Percentiles rank a stretch among this genome's conserved stretches.
Evolutionary conservation across 2,113 vertebrate genomes (phyloP).

Genomic region (Bubo scandiacus): DNA sequence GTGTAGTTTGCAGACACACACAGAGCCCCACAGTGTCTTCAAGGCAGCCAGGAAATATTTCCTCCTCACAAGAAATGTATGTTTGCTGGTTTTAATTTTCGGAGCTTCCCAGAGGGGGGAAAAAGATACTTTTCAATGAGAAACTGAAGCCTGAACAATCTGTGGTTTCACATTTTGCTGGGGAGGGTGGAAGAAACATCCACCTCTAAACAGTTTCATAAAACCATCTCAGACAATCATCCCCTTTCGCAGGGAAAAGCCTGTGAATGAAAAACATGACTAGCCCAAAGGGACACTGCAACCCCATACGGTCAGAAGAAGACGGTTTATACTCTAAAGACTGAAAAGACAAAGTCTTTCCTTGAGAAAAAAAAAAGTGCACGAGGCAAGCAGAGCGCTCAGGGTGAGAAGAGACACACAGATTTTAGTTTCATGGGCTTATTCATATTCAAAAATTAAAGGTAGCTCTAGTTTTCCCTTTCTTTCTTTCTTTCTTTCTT

Average conservation of each 20-base stretch:
- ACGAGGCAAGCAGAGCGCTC: background rate
- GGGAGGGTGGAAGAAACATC: background rate
- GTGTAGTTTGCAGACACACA: background rate
- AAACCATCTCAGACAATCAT: background rate
- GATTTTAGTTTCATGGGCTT: background rate
- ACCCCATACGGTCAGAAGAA: background rate
- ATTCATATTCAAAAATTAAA: background rate
- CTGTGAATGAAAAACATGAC: background rate
- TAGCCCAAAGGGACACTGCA: background rate
- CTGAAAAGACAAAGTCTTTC: background rate
- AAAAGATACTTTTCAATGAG: constrained; percentile 20
- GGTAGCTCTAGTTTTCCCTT: background rate
- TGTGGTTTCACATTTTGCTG: background rate
- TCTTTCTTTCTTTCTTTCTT: no score
- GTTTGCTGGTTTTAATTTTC: constrained; percentile 51
- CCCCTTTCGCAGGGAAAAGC: background rate
- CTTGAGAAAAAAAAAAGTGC: background rate
- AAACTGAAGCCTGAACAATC: constrained; percentile 12
- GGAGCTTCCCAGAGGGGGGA: background rate
- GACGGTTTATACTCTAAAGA: background rate
- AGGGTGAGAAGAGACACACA: background rate
- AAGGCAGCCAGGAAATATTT: constrained; percentile 18
- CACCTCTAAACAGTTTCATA: background rate
- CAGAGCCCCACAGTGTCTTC: background rate
- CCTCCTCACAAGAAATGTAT: background rate